Conservation (phyloP, 2,113 vertebrate species). For the Neoarius graeffei region DNA sequence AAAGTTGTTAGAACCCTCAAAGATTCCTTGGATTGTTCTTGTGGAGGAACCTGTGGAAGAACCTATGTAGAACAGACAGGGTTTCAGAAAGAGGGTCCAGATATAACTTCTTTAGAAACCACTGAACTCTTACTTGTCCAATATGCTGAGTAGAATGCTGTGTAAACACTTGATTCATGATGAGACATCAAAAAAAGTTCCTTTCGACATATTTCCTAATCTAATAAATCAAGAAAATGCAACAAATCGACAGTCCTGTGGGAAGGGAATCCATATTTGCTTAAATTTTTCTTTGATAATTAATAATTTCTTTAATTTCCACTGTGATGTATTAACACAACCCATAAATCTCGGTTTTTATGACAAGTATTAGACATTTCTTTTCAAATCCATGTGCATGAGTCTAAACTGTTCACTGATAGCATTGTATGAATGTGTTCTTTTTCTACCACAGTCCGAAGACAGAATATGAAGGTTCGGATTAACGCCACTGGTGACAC, state of each 20-base stretch:
- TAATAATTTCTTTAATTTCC: conserved; percentile 13
- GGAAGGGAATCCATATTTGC: not conserved
- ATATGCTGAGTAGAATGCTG: not conserved
- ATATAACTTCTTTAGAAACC: not conserved
- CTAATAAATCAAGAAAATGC: conserved; percentile 29
- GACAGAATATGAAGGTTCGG: conserved; percentile 85
- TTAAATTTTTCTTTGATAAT: not conserved
- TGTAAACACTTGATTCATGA: not conserved
- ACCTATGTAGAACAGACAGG: not conserved
- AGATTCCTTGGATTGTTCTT: not conserved
- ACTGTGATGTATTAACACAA: not conserved
- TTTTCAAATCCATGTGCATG: not conserved
- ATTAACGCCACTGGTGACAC: conserved; percentile 91
- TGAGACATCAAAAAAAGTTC: not conserved
- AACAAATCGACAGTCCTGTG: not conserved
- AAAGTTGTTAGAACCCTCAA: not conserved
- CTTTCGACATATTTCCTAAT: not conserved
- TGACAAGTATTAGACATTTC: not conserved
- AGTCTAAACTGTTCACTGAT: not conserved
- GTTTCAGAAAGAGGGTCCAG: not conserved
- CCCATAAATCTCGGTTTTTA: not conserved
- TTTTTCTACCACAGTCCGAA: conserved; percentile 74
- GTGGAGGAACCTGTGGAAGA: not conserved
- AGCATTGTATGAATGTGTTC: not conserved
- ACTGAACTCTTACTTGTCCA: not conserved